phyloP scores from a whole-genome alignment of 2,888 invertebrate species.

The Strigamia crassipes region DNA sequence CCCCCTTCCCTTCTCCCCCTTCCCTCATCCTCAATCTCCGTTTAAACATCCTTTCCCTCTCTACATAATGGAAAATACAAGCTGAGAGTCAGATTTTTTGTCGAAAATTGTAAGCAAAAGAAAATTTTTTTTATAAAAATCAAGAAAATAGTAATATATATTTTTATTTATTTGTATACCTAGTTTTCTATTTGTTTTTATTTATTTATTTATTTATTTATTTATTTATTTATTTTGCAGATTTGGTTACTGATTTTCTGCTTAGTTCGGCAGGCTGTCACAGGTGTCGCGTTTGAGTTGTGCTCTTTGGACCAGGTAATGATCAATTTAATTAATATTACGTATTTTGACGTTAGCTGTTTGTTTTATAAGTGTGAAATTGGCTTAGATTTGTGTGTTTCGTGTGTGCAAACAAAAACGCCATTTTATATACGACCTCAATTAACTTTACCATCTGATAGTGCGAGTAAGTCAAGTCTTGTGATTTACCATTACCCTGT shows the following conservation, averaged over 20 bases:
- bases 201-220: neutral
- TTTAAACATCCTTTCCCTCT: neutral
- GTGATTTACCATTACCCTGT: conserved; percentile 26
- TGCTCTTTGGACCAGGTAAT: neutral
- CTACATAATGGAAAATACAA: neutral
- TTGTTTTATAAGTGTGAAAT: neutral
- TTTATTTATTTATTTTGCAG: neutral
- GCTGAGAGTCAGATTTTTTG: neutral
- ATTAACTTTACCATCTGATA: conserved; percentile 6
- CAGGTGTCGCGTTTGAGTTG: neutral
- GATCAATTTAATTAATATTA: too few relatives aligned
- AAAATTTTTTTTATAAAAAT: neutral
- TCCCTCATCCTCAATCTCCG: neutral
- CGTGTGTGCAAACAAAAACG: neutral
- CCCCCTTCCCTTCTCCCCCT: neutral
- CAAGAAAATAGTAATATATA: too few relatives aligned
- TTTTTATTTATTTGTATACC: neutral
- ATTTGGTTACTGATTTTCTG: neutral
- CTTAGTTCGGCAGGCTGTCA: neutral
- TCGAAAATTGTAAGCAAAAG: neutral
- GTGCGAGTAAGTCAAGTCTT: conserved; percentile 6
- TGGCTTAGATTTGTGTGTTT: neutral
- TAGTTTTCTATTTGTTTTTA: too few relatives aligned
- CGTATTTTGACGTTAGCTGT: neutral
- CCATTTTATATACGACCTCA: conserved; percentile 6